Evolutionary conservation across 2,888 invertebrate species (phyloP), one percentile per base, ranked within the genome.

Genomic region (Schizotus pectinicornis): DNA sequence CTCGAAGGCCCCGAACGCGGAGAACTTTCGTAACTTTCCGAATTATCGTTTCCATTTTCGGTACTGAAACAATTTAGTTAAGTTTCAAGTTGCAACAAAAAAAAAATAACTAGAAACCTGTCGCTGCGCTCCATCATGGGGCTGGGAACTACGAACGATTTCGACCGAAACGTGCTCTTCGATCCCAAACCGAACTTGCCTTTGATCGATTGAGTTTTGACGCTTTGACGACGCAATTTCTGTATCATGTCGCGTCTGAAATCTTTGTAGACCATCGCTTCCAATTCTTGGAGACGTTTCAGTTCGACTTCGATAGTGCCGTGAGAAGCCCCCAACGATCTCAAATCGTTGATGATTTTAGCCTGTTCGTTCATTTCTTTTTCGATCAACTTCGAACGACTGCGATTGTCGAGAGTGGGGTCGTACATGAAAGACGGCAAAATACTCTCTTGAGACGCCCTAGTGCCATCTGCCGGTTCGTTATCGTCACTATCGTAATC

Each of bases 341-440:
- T 85, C 64, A 98, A 81, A 79, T 97, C 97, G 76, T 94, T 95
- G 61, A 98, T 95, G 52, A 95, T 91, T 81, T 94, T 94, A 7
- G 96, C 92, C 78, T 98, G 96, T 77, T 98, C 97, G 74, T 94
- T 95, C 95, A 99, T 96, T 81, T 96, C 96, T 75, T 93, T 92
- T 80, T 98, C 97, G 70, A 97, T 93, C 61, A 96, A 85, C 74
- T 94, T 91, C n/a, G 95, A 94, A 9, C 96, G 86, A 74, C 91
- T 89, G 74, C 89, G 89, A 8, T 92, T 88, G 75, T 92, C 92
- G 39, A 92, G 82, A 6, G 86, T 86, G 8, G 89, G 86, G 81
- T 94, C 93, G 72, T 92, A 90, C 49, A 92, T 87, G 78, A 94
- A 94, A 6, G 91, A 87, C 0, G 95, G 94, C 45, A 95, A 80